These are phyloP conservation scores for Gymnopithys bicolor DNA, from an alignment of 2,797 vertebrate species.

Conservation along the genomic window DNA sequence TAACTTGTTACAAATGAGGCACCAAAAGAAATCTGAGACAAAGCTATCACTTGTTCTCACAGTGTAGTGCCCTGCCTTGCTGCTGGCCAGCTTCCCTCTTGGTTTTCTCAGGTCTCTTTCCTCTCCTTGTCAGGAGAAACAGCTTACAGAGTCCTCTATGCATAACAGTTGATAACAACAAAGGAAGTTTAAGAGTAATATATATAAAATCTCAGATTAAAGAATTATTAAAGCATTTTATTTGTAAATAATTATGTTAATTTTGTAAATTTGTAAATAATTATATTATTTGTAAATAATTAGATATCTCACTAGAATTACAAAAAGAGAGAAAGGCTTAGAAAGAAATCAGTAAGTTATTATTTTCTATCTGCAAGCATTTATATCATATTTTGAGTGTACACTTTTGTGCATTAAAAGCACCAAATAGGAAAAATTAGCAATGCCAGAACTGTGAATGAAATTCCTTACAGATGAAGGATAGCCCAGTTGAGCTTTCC, in stretches of 20 bases:
- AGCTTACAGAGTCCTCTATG: neutral
- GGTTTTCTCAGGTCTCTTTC: neutral
- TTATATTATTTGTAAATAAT: neutral
- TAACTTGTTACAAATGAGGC: conserved; percentile 33
- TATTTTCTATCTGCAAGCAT: neutral
- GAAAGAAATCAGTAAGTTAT: neutral
- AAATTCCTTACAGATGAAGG: neutral
- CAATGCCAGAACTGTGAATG: neutral
- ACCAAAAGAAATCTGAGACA: neutral
- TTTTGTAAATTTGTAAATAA: neutral
- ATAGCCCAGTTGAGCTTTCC: neutral
- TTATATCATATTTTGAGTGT: neutral
- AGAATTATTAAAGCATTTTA: neutral
- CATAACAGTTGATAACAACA: neutral
- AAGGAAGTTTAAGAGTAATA: neutral
- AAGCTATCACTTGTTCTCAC: neutral
- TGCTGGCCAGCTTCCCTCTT: neutral
- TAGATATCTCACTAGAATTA: neutral
- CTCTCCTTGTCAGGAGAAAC: neutral
- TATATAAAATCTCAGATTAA: neutral
- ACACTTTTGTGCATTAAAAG: neutral
- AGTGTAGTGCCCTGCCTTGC: neutral
- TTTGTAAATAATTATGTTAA: conserved; percentile 14
- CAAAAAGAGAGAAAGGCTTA: neutral
- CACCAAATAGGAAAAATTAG: neutral